Conservation (phyloP, 2,113 vertebrate species). For the Elgaria multicarinata region DNA sequence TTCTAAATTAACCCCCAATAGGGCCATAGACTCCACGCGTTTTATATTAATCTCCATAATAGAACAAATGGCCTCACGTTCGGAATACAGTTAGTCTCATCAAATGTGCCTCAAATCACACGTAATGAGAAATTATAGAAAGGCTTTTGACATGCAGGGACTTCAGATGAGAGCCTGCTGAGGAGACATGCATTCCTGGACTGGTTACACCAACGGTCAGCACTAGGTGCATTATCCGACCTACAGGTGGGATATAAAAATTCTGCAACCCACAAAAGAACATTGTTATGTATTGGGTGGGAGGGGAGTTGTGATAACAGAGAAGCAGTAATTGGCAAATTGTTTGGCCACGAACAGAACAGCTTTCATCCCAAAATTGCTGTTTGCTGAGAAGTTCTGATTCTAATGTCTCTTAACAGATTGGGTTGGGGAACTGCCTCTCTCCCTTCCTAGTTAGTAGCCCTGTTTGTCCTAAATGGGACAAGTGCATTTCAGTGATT, state of each 20-base stretch:
- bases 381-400: neutral
- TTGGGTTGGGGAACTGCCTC: neutral
- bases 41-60: conserved; percentile 18
- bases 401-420: neutral
- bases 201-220: neutral
- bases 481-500: neutral
- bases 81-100: neutral
- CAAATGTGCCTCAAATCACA: conserved; percentile 21
- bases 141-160: neutral
- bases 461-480: neutral
- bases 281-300: neutral
- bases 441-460: neutral
- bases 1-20: conserved; percentile 29
- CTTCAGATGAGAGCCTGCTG: neutral
- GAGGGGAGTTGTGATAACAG: neutral
- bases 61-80: neutral
- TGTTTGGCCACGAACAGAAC: neutral
- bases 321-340: neutral
- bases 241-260: neutral
- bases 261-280: neutral
- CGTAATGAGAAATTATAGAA: conserved; percentile 23
- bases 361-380: neutral
- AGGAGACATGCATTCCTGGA: neutral
- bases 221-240: neutral
- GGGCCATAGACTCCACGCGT: neutral